Conservation (phyloP, 2,113 vertebrate genomes). For the Silurus asotus region DNA sequence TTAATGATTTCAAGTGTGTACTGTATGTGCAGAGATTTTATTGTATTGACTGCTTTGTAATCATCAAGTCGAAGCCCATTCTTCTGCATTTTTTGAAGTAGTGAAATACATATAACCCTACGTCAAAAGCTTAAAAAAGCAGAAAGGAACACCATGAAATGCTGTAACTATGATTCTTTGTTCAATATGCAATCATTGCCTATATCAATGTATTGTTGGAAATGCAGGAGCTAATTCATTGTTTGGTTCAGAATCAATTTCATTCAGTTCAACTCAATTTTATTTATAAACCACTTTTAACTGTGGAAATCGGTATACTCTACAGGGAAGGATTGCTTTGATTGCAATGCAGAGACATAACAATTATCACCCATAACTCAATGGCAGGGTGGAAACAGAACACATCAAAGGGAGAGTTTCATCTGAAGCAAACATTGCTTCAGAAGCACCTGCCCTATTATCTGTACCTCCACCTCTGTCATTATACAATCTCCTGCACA, state of each 20-base stretch:
- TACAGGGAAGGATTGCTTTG: not conserved
- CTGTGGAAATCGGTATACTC: not conserved
- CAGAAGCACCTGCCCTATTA: conserved; percentile 27
- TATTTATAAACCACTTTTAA: not conserved
- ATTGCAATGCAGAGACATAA: not conserved
- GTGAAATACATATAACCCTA: not conserved
- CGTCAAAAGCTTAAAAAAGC: not conserved
- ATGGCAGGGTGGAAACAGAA: not conserved
- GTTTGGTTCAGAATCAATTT: not conserved
- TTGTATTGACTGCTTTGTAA: not conserved
- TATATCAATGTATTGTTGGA: not conserved
- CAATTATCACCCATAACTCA: not conserved
- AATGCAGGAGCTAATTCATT: not conserved
- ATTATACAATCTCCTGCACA: conserved; percentile 1
- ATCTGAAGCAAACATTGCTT: conserved; percentile 17
- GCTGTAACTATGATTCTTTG: not conserved
- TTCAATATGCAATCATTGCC: not conserved
- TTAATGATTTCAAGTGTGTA: not conserved
- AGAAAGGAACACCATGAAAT: not conserved
- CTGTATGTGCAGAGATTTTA: not conserved
- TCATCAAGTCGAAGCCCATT: not conserved
- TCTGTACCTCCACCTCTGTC: conserved; percentile 27
- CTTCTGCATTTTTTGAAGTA: not conserved
- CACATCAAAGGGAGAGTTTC: not conserved
- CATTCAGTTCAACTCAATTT: not conserved